A percentile compares a stretch with the other conserved stretches of the same genome.
Conservation (phyloP, 1,140 invertebrate species). For the Calephelis virginiensis region DNA sequence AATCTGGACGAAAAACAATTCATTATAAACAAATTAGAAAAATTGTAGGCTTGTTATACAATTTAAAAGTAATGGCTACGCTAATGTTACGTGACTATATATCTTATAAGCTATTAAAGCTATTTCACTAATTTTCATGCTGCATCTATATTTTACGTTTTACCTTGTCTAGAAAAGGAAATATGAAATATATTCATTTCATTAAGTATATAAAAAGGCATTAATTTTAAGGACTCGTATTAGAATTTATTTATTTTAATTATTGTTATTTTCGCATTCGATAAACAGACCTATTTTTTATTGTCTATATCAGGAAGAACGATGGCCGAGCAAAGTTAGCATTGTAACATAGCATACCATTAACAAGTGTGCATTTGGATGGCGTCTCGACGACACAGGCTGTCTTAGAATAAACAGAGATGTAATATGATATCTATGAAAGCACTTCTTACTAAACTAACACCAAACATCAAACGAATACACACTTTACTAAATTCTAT, state of each 20-base stretch:
- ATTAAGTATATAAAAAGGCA: slow-evolving; percentile 17
- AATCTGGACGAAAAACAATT: too few species aligned
- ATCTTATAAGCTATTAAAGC: slow-evolving; percentile 73
- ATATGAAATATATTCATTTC: not conserved
- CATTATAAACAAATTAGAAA: too few species aligned
- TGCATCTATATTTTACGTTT: not conserved
- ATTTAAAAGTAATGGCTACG: slow-evolving; percentile 16
- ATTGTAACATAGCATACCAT: too few species aligned
- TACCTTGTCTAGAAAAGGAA: slow-evolving; percentile 4
- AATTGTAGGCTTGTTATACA: too few species aligned
- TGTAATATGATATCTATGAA: slow-evolving; percentile 49
- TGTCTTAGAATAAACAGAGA: too few species aligned
- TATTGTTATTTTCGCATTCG: too few species aligned
- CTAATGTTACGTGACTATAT: slow-evolving; percentile 25
- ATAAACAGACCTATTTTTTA: too few species aligned
- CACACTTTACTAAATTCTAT: slow-evolving; percentile 44
- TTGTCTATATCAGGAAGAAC: too few species aligned
- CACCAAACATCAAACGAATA: slow-evolving; percentile 72
- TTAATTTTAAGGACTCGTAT: slow-evolving; percentile 6
- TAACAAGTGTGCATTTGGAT: too few species aligned
- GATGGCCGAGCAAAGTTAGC: too few species aligned
- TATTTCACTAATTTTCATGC: slow-evolving; percentile 54
- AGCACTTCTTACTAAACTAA: slow-evolving; percentile 68
- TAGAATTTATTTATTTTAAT: not conserved
- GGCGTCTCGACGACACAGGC: too few species aligned